Conservation (phyloP, 2,888 invertebrate species). For the Corbicula japonica region DNA sequence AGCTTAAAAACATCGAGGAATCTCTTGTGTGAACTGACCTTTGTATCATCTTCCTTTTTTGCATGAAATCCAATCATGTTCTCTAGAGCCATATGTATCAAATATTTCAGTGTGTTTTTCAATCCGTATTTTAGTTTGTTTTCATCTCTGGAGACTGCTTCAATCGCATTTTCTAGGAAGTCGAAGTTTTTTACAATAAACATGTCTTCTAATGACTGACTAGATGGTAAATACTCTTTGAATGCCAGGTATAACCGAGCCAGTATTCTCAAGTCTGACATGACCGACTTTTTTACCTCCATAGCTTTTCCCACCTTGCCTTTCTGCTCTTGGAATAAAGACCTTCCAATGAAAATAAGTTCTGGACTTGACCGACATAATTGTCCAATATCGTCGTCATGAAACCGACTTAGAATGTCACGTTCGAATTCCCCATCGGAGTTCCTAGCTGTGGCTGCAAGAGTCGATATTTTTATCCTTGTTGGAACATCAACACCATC, state of each 20-base stretch:
- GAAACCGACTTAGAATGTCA: conserved; percentile 9
- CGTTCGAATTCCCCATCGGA: conserved; percentile 4
- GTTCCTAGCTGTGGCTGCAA: neutral
- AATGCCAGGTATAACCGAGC: neutral
- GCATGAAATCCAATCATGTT: conserved; percentile 8
- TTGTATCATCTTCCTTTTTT: conserved; percentile 10
- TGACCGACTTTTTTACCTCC: conserved; percentile 15
- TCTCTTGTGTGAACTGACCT: neutral
- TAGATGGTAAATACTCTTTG: neutral
- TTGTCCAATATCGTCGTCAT: conserved; percentile 5
- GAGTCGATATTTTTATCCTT: neutral
- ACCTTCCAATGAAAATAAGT: neutral
- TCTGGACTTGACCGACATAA: conserved; percentile 1
- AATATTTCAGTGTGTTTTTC: conserved; percentile 18
- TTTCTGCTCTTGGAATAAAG: conserved; percentile 3
- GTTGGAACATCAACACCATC: neutral
- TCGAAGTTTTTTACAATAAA: conserved; percentile 4
- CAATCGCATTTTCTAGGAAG: conserved; percentile 11
- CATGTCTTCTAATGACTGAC: conserved; percentile 6
- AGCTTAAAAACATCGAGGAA: conserved; percentile 5
- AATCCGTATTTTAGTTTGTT: conserved; percentile 19
- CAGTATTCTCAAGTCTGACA: conserved; percentile 9
- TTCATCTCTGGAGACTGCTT: conserved; percentile 4
- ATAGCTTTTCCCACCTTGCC: neutral
- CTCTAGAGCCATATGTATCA: neutral